Conservation (phyloP, 1,140 invertebrate genomes). For the Macrotrachela quadricornifera region DNA sequence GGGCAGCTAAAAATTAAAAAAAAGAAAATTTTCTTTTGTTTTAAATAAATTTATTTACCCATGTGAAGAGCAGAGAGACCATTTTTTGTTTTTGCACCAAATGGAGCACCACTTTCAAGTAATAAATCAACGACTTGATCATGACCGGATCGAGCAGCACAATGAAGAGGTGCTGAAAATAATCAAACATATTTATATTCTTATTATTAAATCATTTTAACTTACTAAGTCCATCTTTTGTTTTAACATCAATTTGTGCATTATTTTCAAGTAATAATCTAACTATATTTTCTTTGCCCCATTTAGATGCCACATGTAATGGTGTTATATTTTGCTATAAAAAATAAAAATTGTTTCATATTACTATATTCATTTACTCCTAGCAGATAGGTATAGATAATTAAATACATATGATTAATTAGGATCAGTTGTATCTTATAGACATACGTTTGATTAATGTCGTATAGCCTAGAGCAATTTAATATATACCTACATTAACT, state of each 20-base stretch:
- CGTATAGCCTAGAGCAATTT: no score
- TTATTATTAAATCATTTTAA: not conserved
- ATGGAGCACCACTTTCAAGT: conserved; percentile 66
- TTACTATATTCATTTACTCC: no score
- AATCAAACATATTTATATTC: no score
- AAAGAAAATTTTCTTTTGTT: no score
- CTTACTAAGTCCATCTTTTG: conserved; percentile 24
- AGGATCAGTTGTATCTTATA: no score
- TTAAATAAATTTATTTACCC: conserved; percentile 1
- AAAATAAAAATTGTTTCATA: not conserved
- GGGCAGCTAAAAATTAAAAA: conserved; percentile 41
- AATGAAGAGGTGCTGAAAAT: conserved; percentile 53
- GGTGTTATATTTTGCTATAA: conserved; percentile 62
- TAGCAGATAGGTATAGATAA: no score
- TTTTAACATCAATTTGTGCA: conserved; percentile 78
- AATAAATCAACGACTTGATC: conserved; percentile 84
- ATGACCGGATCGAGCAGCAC: conserved; percentile 84
- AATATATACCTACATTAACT: no score
- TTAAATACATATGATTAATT: no score
- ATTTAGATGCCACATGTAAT: conserved; percentile 83
- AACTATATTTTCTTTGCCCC: conserved; percentile 95
- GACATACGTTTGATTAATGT: no score
- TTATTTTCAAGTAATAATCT: conserved; percentile 66
- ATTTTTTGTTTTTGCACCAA: conserved; percentile 86
- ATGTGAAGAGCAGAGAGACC: conserved; percentile 38